A percentile compares a stretch with the other conserved stretches of the same genome.
These are phyloP conservation scores for Loriculus beryllinus DNA, from an alignment of 2,797 vertebrate species.

Conservation along the genomic window DNA sequence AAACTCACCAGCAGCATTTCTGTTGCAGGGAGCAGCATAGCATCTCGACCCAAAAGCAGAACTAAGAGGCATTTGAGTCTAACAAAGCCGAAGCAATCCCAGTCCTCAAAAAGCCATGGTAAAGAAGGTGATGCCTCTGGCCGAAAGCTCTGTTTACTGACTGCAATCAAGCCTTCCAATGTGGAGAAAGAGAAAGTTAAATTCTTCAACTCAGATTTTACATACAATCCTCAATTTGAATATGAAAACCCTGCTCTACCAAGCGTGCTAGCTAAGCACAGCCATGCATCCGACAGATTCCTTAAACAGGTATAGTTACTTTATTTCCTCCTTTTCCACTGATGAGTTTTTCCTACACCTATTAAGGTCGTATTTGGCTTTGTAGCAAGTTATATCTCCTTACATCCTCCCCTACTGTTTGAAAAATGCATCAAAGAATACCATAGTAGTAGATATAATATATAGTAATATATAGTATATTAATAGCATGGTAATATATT, in stretches of 20 bases:
- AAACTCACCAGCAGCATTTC: conserved; percentile 69
- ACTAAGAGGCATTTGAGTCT: conserved; percentile 42
- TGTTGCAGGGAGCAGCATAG: conserved; percentile 72
- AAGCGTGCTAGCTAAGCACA: conserved; percentile 81
- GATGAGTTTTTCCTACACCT: neutral
- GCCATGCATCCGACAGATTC: conserved; percentile 85
- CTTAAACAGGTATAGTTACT: conserved; percentile 85
- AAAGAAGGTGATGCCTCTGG: conserved; percentile 72
- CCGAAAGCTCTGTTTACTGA: conserved; percentile 84
- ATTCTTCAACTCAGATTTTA: conserved; percentile 88
- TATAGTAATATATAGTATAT: neutral
- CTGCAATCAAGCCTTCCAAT: conserved; percentile 91
- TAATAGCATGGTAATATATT: neutral
- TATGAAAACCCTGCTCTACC: conserved; percentile 84
- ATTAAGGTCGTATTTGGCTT: neutral
- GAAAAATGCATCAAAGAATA: neutral
- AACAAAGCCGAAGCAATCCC: conserved; percentile 69
- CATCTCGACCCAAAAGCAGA: conserved; percentile 61
- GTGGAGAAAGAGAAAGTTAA: conserved; percentile 87
- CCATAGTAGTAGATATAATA: neutral
- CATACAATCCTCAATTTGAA: conserved; percentile 91
- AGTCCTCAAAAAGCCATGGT: conserved; percentile 61
- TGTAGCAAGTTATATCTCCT: neutral
- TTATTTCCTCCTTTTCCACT: neutral
- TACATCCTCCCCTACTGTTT: neutral